Conservation (phyloP, 2,888 invertebrate genomes). For the Drosophila mercatorum region DNA sequence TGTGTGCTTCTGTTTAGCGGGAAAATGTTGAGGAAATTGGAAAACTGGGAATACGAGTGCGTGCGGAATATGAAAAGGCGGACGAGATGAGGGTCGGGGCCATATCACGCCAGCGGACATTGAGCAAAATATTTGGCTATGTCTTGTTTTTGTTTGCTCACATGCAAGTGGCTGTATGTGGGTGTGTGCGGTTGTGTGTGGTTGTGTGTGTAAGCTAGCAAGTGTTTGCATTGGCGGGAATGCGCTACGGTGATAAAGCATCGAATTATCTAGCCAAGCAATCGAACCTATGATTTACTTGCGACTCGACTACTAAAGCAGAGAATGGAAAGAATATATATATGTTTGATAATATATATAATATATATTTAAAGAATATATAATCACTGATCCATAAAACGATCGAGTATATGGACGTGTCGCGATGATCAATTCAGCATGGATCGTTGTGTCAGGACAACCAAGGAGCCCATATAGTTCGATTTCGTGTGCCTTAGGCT, state of each 20-base stretch:
- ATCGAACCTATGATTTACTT: not conserved
- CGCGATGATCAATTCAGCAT: no score
- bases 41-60: conserved; percentile 29
- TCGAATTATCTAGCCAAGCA: conserved; percentile 12
- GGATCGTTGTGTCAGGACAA: no score
- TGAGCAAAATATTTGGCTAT: conserved; percentile 44
- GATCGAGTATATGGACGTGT: no score
- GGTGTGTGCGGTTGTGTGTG: not conserved
- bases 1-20: conserved; percentile 10
- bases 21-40: conserved; percentile 53
- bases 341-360: no score
- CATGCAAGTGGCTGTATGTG: conserved; percentile 14
- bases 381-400: no score
- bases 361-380: no score
- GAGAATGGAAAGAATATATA: no score
- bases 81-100: not conserved
- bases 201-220: not conserved
- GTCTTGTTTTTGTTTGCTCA: conserved; percentile 17
- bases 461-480: no score
- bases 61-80: conserved; percentile 1
- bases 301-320: not conserved
- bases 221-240: conserved; percentile 11
- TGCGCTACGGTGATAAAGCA: conserved; percentile 15
- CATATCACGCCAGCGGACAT: conserved; percentile 27
- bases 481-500: no score